phyloP scores from a whole-genome alignment of 1,140 invertebrate genomes.

The Mylabris phalerata region DNA sequence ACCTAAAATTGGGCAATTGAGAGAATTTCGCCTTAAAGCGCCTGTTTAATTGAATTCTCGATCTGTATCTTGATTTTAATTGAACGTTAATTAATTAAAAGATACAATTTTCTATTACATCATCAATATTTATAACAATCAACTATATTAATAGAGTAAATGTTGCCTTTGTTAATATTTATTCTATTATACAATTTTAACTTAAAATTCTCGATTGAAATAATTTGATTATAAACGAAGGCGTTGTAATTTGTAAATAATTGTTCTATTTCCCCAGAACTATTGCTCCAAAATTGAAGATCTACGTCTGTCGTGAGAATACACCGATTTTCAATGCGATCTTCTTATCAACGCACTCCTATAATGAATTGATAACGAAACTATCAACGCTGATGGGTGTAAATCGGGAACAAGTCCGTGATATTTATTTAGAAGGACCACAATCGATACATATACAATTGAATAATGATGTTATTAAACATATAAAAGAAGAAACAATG shows the following conservation, averaged over 20 bases:
- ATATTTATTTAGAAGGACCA: conserved; percentile 64
- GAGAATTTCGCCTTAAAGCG: no score
- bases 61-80: no score
- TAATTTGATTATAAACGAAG: no score
- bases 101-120: no score
- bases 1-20: no score
- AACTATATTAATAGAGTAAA: no score
- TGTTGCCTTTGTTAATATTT: no score
- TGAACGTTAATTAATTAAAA: no score
- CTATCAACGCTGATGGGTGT: conserved; percentile 55
- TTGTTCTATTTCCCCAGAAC: conserved; percentile 47
- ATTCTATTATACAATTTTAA: not conserved
- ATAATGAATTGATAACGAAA: conserved; percentile 60
- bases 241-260: not conserved
- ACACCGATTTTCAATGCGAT: conserved; percentile 68
- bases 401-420: conserved; percentile 49
- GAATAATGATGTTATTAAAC: conserved; percentile 64
- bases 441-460: conserved; percentile 66
- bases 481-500: conserved; percentile 59
- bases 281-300: conserved; percentile 67
- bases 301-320: conserved; percentile 69
- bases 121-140: no score
- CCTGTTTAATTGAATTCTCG: no score
- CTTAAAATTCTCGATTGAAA: not conserved
- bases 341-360: conserved; percentile 63